Percentiles rank a stretch among this genome's conserved stretches.
Evolutionary conservation across 1,140 invertebrate species (phyloP).

Genomic region (Euschistus heros): DNA sequence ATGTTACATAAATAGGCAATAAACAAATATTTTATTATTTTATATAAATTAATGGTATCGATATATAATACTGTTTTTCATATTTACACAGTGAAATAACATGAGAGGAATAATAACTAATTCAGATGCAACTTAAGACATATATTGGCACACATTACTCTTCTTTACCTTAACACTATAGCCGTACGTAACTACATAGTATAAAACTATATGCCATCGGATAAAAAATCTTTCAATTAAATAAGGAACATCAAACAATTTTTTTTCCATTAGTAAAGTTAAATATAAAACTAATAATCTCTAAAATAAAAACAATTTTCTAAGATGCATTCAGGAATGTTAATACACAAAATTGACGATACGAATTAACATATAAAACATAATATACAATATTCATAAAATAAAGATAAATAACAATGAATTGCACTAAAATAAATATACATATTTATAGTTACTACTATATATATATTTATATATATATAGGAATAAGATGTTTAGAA

Average conservation of each 20-base stretch:
- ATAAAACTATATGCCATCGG: constrained; percentile 11
- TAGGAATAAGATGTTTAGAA: background rate
- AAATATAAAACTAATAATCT: constrained; percentile 14
- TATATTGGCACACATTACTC: constrained; percentile 13
- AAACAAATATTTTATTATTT: background rate
- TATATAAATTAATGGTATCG: constrained; percentile 11
- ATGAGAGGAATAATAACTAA: constrained; percentile 1
- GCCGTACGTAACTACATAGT: constrained; percentile 2
- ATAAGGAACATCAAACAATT: constrained; percentile 12
- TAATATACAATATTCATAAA: constrained; percentile 7
- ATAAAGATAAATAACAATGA: background rate
- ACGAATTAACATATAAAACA: background rate
- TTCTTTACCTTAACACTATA: constrained; percentile 1
- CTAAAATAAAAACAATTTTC: constrained; percentile 5
- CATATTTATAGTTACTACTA: background rate
- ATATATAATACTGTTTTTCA: constrained; percentile 8
- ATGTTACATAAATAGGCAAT: background rate
- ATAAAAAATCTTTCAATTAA: constrained; percentile 7
- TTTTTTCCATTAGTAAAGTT: constrained; percentile 5
- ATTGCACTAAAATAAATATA: constrained; percentile 10
- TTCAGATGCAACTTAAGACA: constrained; percentile 1
- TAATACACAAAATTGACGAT: background rate
- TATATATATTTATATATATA: background rate
- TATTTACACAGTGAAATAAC: constrained; percentile 1
- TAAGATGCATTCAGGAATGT: background rate